phyloP scores from a whole-genome alignment of 1,140 invertebrate genomes.

The Samia ricini region DNA sequence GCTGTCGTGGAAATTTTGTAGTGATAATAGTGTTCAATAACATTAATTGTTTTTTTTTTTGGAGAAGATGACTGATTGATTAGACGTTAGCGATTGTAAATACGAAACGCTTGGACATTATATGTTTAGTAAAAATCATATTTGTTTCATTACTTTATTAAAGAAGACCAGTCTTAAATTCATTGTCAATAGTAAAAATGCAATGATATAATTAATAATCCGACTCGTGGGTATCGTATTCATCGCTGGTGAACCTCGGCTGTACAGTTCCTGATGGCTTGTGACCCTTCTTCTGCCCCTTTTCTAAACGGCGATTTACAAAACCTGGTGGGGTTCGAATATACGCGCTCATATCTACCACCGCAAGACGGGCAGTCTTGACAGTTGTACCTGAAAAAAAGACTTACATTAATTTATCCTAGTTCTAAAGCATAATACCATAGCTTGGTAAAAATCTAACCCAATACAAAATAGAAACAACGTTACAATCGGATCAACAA shows the following conservation, averaged over 20 bases:
- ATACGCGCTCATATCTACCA: slow-evolving; percentile 63
- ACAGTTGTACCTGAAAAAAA: slow-evolving; percentile 50
- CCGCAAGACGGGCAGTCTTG: slow-evolving; percentile 52
- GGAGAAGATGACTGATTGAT: slow-evolving; percentile 72
- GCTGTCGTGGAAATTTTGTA: slow-evolving; percentile 68
- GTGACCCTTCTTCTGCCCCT: slow-evolving; percentile 16
- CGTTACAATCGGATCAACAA: too few species aligned
- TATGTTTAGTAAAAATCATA: slow-evolving; percentile 66
- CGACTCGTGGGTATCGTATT: slow-evolving; percentile 63
- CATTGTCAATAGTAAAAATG: neutral
- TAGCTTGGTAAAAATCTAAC: too few species aligned
- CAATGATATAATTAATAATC: slow-evolving; percentile 33
- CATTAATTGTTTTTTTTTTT: slow-evolving; percentile 65
- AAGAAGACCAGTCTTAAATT: neutral
- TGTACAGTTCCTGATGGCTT: slow-evolving; percentile 35
- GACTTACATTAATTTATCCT: neutral
- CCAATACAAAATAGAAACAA: too few species aligned
- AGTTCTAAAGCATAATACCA: too few species aligned
- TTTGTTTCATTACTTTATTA: slow-evolving; percentile 52
- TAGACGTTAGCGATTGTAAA: slow-evolving; percentile 74
- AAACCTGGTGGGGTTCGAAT: slow-evolving; percentile 40
- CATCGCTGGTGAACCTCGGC: slow-evolving; percentile 56
- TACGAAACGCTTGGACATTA: slow-evolving; percentile 74
- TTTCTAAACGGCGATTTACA: neutral
- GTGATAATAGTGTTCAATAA: slow-evolving; percentile 73